These are phyloP conservation scores for Peromyscus attwateri DNA, from an alignment of 2,797 vertebrate genomes.

Conservation along the genomic window DNA sequence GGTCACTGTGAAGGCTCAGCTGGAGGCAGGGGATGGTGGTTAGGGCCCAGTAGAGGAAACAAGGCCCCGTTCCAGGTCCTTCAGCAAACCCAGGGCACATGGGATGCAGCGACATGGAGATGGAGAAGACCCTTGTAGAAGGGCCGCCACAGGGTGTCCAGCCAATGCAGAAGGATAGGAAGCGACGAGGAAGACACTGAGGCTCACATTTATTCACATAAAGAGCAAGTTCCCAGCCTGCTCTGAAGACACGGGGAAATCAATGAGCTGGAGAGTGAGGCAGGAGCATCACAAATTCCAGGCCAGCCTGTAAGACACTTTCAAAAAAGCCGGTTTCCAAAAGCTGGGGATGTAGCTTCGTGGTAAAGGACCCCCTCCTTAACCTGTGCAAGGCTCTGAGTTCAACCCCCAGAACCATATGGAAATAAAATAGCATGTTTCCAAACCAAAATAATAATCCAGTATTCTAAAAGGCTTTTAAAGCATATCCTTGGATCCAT, in stretches of 20 bases:
- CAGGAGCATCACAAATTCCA: background rate
- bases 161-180: fast-evolving
- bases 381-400: background rate
- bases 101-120: no score
- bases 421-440: background rate
- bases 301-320: background rate
- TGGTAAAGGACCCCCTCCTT: background rate
- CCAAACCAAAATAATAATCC: background rate
- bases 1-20: background rate
- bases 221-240: background rate
- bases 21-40: background rate
- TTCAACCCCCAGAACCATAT: background rate
- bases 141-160: fast-evolving
- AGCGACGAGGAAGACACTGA: background rate
- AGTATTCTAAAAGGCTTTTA: constrained; percentile 12
- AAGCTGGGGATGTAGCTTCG: background rate
- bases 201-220: background rate
- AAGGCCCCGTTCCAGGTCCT: background rate
- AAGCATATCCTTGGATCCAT: background rate
- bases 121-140: background rate
- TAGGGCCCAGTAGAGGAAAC: background rate
- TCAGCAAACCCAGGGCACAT: background rate
- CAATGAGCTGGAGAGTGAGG: background rate
- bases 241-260: background rate
- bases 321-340: background rate